Conservation (phyloP, 1,140 invertebrate species). For the Stratiolaelaps scimitus region DNA sequence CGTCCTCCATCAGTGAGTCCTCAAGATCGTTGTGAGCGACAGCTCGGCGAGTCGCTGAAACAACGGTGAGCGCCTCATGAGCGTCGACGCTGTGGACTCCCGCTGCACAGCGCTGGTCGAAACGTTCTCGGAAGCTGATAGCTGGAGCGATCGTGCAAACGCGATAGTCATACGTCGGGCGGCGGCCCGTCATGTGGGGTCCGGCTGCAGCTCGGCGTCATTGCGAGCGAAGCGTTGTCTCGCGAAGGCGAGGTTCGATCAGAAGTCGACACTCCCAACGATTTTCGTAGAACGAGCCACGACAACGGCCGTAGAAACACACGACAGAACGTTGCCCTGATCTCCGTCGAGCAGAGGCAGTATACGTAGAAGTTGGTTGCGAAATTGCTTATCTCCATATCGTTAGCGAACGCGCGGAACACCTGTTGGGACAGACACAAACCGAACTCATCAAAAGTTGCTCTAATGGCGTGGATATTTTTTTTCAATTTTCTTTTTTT, state of each 20-base stretch:
- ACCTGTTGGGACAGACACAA: constrained; percentile 44
- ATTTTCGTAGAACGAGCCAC: neutral
- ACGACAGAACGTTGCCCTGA: constrained; percentile 54
- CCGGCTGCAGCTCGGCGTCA: constrained; percentile 10
- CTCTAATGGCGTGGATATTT: too few relatives aligned
- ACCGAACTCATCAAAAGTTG: too few relatives aligned
- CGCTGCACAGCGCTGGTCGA: too few relatives aligned
- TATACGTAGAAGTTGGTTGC: constrained; percentile 67
- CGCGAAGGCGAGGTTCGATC: neutral
- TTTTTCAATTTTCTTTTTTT: too few relatives aligned
- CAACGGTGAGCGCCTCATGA: too few relatives aligned
- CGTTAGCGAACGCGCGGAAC: constrained; percentile 57
- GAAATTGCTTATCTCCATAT: constrained; percentile 59
- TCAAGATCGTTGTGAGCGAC: too few relatives aligned
- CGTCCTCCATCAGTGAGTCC: too few relatives aligned
- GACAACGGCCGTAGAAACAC: constrained; percentile 32
- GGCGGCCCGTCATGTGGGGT: neutral
- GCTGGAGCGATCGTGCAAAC: too few relatives aligned
- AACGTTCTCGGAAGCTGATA: too few relatives aligned
- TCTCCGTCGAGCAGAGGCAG: constrained; percentile 60
- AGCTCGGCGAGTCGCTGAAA: too few relatives aligned
- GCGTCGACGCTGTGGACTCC: too few relatives aligned
- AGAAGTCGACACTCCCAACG: neutral
- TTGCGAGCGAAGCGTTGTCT: constrained; percentile 8
- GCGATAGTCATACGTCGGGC: too few relatives aligned